Evolutionary conservation across 2,113 vertebrate genomes (phyloP), one percentile per base, ranked within the genome.

Genomic region (Rhombomys opimus): DNA sequence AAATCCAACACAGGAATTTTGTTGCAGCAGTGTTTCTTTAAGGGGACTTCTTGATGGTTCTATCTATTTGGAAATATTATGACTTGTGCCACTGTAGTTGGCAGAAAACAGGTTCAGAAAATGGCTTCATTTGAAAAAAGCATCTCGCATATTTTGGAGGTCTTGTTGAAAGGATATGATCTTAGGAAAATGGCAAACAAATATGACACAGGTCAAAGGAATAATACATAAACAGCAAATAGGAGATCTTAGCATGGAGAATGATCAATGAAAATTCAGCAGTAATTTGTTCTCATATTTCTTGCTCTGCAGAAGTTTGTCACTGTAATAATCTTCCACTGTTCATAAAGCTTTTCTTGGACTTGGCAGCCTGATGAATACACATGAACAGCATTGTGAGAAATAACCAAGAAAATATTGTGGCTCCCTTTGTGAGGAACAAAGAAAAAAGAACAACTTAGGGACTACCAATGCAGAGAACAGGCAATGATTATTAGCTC

Each of bases 51-150:
- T 77, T n/a, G 2, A 32, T 78, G 20, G 7, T 38, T 91, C 9
- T 59, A 82, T 73, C 50, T 23, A 4, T 6, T 30, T 1, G n/a
- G 8, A 80, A 93, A 70, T 70, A 17, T 2, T 9, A 41, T 35
- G 25, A 2, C 2, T 76, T 8, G 2, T 32, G 3, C 1, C 3
- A 15, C 0, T 35, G 20, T 50, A 50, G 11, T 12, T 59, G n/a
- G 12, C 9, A 82, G 2, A 67, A 50, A 3, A 46, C 59, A 82
- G 3, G 32, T 2, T 52, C 0, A 90, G n/a, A 32, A n/a, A 23
- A 15, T 85, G 32, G 54, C 8, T 59, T 46, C 27, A 52, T 77
- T 85, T 73, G 22, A 14, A 7, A 54, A 90, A 27, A 12, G 77
- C 23, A 59, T 75, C 54, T n/a, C 23, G 11, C 54, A 30, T 17